Evolutionary conservation across 2,113 vertebrate species (phyloP).

Genomic region (Thymallus thymallus): DNA sequence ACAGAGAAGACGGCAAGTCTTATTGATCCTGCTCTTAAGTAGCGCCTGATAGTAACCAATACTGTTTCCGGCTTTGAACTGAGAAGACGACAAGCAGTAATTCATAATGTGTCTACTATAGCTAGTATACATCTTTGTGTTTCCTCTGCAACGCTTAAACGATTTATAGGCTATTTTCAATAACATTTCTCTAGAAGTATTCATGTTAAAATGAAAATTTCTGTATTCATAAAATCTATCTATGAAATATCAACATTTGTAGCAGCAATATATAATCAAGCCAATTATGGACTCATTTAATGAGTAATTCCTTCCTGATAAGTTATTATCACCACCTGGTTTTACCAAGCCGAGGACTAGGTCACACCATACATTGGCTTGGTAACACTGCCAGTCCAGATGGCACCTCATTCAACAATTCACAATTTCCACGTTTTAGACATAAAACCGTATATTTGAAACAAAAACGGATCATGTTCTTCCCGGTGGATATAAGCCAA

Average conservation of each 20-base stretch:
- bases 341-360: background rate
- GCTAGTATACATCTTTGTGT: background rate
- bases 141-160: background rate
- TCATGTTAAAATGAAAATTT: background rate
- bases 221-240: background rate
- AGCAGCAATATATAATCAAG: background rate
- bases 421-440: slow-evolving; percentile 8
- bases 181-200: no score
- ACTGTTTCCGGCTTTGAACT: background rate
- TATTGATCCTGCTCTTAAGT: background rate
- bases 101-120: background rate
- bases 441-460: slow-evolving; percentile 6
- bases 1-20: background rate
- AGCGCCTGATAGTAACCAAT: background rate
- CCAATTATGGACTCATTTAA: background rate
- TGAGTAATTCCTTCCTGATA: slow-evolving; percentile 2
- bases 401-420: slow-evolving; percentile 8
- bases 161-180: no score
- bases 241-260: background rate
- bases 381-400: slow-evolving; percentile 10
- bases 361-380: slow-evolving; percentile 12
- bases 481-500: slow-evolving; percentile 11
- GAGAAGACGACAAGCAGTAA: background rate
- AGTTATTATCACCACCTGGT: background rate
- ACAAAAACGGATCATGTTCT: background rate